These are phyloP conservation scores for Disparrhopalites patrizii DNA, from an alignment of 2,888 invertebrate genomes.

Conservation along the genomic window DNA sequence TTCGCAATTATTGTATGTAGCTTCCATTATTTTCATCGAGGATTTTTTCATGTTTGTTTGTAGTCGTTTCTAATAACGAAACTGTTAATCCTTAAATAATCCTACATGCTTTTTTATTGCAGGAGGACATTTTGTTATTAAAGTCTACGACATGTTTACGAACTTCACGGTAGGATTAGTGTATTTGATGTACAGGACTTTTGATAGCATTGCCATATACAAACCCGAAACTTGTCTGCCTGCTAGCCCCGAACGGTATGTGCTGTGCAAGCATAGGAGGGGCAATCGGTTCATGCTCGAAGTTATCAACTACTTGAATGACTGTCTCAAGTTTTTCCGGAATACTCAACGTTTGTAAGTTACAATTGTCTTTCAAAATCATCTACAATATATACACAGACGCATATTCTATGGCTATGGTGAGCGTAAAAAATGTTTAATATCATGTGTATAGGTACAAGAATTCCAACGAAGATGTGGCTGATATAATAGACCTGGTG, in stretches of 20 bases:
- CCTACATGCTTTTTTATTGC: conserved; percentile 30
- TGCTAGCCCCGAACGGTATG: conserved; percentile 87
- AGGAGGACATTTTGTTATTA: conserved; percentile 90
- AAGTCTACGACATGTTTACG: conserved; percentile 93
- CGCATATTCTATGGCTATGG: too few species aligned
- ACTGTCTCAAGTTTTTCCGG: conserved; percentile 23
- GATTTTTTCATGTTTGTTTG: too few species aligned
- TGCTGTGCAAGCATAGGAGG: conserved; percentile 37
- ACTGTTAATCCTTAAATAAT: background rate
- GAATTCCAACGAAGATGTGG: background rate
- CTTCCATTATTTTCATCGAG: background rate
- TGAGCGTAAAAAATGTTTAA: too few species aligned
- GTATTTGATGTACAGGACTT: conserved; percentile 88
- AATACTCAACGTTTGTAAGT: conserved; percentile 9
- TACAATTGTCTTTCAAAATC: background rate
- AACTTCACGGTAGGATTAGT: conserved; percentile 89
- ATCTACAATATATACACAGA: too few species aligned
- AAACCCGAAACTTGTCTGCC: conserved; percentile 96
- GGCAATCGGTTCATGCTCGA: conserved; percentile 28
- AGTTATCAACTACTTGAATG: conserved; percentile 33
- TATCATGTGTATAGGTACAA: background rate
- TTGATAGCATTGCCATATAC: conserved; percentile 76
- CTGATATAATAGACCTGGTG: background rate
- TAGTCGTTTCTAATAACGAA: too few species aligned
- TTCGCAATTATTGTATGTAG: background rate